Evolutionary conservation across 2,888 invertebrate genomes (phyloP), one percentile per base, ranked within the genome.

Genomic region (Andrena trimmerana): DNA sequence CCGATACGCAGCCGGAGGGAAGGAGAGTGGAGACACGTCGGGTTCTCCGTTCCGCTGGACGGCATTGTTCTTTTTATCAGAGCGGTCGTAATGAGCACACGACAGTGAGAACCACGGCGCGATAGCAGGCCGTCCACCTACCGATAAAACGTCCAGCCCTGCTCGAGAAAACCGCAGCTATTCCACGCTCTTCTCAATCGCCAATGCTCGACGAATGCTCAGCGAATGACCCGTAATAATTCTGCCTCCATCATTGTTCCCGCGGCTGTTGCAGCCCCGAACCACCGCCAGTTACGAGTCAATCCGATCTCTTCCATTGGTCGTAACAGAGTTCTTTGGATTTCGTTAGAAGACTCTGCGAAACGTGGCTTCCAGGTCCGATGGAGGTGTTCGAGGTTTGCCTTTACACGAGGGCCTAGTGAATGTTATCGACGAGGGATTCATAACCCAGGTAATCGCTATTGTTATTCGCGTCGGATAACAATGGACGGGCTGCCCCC

Each of bases 51-150:
- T 68, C 16, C 10, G 1, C 57, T 13, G 33, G 69, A 42, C 54
- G 27, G 57, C 42, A 63, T 78, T 72, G 73, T 78, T 63, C 66
- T 59, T 48, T 48, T 63, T 68, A 48, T 72, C 72, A 29, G 0
- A 2, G 2, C 24, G 1, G 27, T 27, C 27, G 5, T 48, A 48
- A 42, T 31, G 29, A 33, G 10, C 24, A 57, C 24, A 20, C 50
- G 48, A 67, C 70, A 66, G 74, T 89, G 90, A 90, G 88, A 89
- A 86, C 88, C 90, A 82, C 89, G 76, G 87, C 13, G 33, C 76
- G 92, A 93, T 93, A 93, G 86, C 83, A 91, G 93, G 93, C 89
- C 93, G 90, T 92, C 92, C 88, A 92, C 93, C 92, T 90, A 91
- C 74, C 85, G 93, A 93, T 92, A 93, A 92, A 75, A 79, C 57